Evolutionary conservation across 2,797 vertebrate species (phyloP).

Genomic region (Naso thynnoides): DNA sequence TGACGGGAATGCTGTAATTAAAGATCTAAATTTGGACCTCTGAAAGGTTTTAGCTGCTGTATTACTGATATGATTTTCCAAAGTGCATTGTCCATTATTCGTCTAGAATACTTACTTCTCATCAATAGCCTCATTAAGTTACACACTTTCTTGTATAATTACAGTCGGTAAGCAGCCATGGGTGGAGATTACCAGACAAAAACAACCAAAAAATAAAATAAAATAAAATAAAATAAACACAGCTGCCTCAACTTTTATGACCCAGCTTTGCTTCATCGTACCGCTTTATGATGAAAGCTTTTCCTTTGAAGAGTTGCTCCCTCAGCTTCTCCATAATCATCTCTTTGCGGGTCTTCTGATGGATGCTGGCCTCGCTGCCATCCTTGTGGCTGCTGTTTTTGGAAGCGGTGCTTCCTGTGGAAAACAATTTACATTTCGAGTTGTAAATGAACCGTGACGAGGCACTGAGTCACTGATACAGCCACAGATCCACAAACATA

Average conservation of each 20-base stretch:
- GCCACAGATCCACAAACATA: slow-evolving; percentile 5
- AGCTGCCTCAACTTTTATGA: background rate
- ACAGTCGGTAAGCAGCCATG: slow-evolving; percentile 8
- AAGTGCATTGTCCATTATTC: slow-evolving; percentile 27
- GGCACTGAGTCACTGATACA: slow-evolving; percentile 6
- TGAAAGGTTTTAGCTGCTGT: slow-evolving; percentile 54
- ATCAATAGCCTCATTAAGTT: slow-evolving; percentile 23
- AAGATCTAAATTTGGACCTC: slow-evolving; percentile 57
- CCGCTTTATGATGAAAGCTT: slow-evolving; percentile 91
- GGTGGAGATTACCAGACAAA: background rate
- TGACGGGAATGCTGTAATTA: slow-evolving; percentile 62
- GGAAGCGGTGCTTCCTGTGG: slow-evolving; percentile 92
- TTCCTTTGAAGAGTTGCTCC: slow-evolving; percentile 93
- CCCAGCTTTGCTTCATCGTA: slow-evolving; percentile 55
- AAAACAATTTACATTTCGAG: slow-evolving; percentile 60
- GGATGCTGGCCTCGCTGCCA: slow-evolving; percentile 89
- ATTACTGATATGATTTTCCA: slow-evolving; percentile 30
- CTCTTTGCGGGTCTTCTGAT: slow-evolving; percentile 92
- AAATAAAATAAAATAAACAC: no score
- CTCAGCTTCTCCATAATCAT: slow-evolving; percentile 92
- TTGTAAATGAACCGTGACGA: slow-evolving; percentile 47
- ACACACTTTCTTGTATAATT: background rate
- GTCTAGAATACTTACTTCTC: slow-evolving; percentile 42
- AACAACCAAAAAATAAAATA: background rate
- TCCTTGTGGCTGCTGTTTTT: slow-evolving; percentile 92